These are phyloP conservation scores for Columba janthina DNA, from an alignment of 2,113 vertebrate species.

Conservation along the genomic window DNA sequence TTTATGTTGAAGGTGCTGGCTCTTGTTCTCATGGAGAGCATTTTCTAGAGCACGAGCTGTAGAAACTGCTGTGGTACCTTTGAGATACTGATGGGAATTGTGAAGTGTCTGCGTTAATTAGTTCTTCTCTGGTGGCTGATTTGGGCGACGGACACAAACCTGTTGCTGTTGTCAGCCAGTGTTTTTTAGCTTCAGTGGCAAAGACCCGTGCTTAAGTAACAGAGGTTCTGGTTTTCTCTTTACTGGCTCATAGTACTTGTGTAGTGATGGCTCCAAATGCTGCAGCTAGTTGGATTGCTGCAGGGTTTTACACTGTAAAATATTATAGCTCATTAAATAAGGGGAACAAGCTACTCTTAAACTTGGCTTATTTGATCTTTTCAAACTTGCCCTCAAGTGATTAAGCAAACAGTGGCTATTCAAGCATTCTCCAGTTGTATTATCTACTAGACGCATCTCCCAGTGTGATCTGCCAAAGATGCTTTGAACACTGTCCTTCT, in stretches of 20 bases:
- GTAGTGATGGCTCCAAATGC: neutral
- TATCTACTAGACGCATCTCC: constrained; percentile 14
- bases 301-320: constrained; percentile 32
- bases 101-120: neutral
- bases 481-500: neutral
- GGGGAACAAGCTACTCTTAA: neutral
- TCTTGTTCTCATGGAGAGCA: neutral
- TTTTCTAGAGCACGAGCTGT: neutral
- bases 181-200: neutral
- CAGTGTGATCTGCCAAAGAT: neutral
- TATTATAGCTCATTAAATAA: constrained; percentile 26
- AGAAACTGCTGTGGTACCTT: neutral
- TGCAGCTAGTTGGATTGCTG: neutral
- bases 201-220: neutral
- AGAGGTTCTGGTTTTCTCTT: constrained; percentile 45
- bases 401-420: constrained; percentile 22
- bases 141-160: neutral
- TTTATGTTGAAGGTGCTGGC: neutral
- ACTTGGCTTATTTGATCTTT: constrained; percentile 45
- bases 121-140: neutral
- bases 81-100: neutral
- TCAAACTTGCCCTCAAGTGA: neutral
- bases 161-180: neutral
- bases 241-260: neutral
- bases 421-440: neutral